phyloP scores from a whole-genome alignment of 2,113 vertebrate species.

The Sphyrna mokarran region DNA sequence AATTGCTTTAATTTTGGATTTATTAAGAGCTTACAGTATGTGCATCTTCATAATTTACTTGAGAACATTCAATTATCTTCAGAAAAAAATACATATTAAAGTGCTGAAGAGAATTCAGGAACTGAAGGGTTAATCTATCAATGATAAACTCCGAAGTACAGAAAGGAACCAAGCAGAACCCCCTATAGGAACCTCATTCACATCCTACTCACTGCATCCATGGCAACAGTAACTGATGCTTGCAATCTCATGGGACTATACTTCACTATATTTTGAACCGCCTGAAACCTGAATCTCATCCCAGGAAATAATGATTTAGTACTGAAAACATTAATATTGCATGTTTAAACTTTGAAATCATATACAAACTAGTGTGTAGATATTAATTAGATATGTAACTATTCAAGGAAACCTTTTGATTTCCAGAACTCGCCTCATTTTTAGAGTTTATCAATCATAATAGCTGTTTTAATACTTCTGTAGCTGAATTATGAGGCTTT shows the following conservation, averaged over 20 bases:
- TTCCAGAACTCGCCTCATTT: background rate
- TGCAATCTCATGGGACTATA: background rate
- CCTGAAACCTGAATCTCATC: conserved; percentile 9
- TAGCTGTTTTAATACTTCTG: background rate
- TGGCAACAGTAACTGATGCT: conserved; percentile 14
- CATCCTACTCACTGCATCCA: conserved; percentile 2
- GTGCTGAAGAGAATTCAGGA: background rate
- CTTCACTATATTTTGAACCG: conserved; percentile 7
- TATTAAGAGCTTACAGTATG: background rate
- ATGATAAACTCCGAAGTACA: background rate
- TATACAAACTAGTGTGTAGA: background rate
- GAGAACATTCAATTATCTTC: background rate
- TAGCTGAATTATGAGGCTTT: background rate
- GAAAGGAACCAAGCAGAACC: conserved; percentile 2
- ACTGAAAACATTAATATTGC: background rate
- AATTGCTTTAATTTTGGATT: background rate
- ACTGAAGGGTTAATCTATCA: background rate
- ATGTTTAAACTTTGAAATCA: background rate
- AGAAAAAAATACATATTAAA: background rate
- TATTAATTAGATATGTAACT: background rate
- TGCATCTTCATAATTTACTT: background rate
- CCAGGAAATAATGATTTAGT: conserved; percentile 9
- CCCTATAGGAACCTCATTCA: conserved; percentile 26
- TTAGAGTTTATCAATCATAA: background rate
- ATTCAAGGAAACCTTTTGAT: background rate